Evolutionary conservation across 2,113 vertebrate genomes (phyloP), one percentile per base, ranked within the genome.

Genomic region (Pelobates fuscus): DNA sequence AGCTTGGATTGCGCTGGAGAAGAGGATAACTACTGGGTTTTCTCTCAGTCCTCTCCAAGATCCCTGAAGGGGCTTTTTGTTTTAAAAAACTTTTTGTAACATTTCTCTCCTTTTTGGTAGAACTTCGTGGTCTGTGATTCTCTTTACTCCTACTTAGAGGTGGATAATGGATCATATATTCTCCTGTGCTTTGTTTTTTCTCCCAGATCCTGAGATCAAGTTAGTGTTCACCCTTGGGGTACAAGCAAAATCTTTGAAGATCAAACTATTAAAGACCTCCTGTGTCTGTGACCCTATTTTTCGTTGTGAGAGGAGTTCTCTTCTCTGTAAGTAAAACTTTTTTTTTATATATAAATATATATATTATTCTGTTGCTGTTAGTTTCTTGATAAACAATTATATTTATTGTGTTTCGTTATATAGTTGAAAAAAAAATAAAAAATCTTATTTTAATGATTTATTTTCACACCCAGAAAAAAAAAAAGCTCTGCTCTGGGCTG

Each of bases 1-100:
- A 67, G 72, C 72, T 10, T 61, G 69, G 57, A 71, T 71, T 17
- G 32, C 8, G 37, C 72, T 67, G 54, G 54, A 67, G 61, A 66
- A 49, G 49, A 66, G 62, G 70, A 65, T 14, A 43, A 57, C 25
- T 6, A 20, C 25, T 23, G 65, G 52, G 24, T 14, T 46, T 58
- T 55, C 57, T 41, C 18, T 12, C 65, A 67, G 52, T 46, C 25
- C 54, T 75, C 54, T 58, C 62, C 52, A 66, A 58, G 62, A 66
- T 44, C 49, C 57, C 58, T 21, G 23, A 30, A 2, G 44, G 70
- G 44, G 70, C 20, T 49, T 63, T 25, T 71, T 71, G 44, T 27
- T 15, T 29, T 30, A 6, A 65, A 49, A 49, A 15, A 49, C 1
- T 58, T 58, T 58, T 24, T 60, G 10, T n/a, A n/a, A 2, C 1